Evolutionary conservation across 1,140 invertebrate genomes (phyloP).

Genomic region (Diuraphis noxia): DNA sequence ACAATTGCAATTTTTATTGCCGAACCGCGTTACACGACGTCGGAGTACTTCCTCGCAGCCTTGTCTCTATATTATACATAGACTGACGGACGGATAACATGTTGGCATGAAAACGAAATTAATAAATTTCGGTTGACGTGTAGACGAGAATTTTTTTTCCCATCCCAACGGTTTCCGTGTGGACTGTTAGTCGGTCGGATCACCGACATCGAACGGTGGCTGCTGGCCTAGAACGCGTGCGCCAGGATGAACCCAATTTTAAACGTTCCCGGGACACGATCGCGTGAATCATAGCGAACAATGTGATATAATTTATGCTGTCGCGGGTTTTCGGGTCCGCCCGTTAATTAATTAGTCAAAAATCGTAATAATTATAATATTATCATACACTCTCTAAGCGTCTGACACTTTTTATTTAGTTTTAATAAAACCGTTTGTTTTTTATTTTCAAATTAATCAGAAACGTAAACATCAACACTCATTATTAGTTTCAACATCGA

Average conservation of each 20-base stretch:
- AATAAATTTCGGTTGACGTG: constrained; percentile 17
- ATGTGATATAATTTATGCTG: not conserved
- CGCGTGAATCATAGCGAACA: no score
- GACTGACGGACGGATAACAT: not conserved
- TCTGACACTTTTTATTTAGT: not conserved
- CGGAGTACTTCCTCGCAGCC: not conserved
- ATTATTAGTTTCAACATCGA: not conserved
- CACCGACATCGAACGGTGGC: not conserved
- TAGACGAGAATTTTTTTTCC: not conserved
- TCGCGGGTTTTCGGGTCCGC: not conserved
- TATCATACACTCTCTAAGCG: not conserved
- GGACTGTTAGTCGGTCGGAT: not conserved
- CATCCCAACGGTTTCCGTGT: not conserved
- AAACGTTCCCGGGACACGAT: not conserved
- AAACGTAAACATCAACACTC: not conserved
- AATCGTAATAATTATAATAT: not conserved
- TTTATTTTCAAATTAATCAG: not conserved
- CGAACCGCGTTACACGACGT: not conserved
- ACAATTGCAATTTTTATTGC: not conserved
- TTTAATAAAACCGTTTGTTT: not conserved
- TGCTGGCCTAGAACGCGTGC: not conserved
- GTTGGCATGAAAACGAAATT: not conserved
- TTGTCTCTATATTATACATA: not conserved
- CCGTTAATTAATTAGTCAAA: not conserved
- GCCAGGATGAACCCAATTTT: not conserved